These are phyloP conservation scores for Enteromius trimaculatus DNA, from an alignment of 2,797 vertebrate genomes.

Conservation along the genomic window DNA sequence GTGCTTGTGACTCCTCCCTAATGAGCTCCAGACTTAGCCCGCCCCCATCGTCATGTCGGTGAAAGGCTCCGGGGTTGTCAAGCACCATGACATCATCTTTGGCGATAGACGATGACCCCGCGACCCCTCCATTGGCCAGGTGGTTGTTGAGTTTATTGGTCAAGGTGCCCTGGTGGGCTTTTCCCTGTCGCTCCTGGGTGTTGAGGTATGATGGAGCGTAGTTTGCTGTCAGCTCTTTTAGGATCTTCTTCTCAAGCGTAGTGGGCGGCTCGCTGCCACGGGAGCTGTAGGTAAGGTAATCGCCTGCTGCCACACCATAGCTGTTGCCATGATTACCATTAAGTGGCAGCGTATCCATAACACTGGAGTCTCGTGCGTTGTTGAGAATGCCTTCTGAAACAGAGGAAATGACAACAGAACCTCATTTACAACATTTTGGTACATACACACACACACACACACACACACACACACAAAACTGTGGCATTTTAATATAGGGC, in stretches of 20 bases:
- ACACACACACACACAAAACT: not conserved
- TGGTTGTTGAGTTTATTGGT: slow-evolving; percentile 94
- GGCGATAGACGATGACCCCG: slow-evolving; percentile 62
- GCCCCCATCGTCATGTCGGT: slow-evolving; percentile 86
- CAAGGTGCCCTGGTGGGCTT: slow-evolving; percentile 71
- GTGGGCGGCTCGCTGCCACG: slow-evolving; percentile 92
- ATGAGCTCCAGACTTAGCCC: slow-evolving; percentile 91
- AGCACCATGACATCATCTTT: slow-evolving; percentile 80
- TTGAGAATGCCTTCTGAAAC: slow-evolving; percentile 97
- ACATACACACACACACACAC: slow-evolving; percentile 51
- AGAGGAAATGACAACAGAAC: not conserved
- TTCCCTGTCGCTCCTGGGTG: slow-evolving; percentile 91
- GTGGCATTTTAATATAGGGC: not conserved
- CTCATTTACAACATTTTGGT: not conserved
- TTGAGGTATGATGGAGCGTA: slow-evolving; percentile 97
- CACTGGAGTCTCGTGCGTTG: slow-evolving; percentile 99
- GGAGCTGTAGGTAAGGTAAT: slow-evolving; percentile 90
- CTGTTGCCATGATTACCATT: slow-evolving; percentile 99
- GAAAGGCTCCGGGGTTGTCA: slow-evolving; percentile 82
- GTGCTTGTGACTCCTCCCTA: slow-evolving; percentile 93
- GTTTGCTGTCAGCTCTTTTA: slow-evolving; percentile 98
- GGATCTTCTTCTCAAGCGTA: slow-evolving; percentile 96
- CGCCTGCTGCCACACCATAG: slow-evolving; percentile 94
- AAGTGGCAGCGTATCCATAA: slow-evolving; percentile 99
- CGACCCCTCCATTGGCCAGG: slow-evolving; percentile 83